Evolutionary conservation across 2,888 invertebrate species (phyloP), one percentile per base, ranked within the genome.

Genomic region (Idaea biselata): DNA sequence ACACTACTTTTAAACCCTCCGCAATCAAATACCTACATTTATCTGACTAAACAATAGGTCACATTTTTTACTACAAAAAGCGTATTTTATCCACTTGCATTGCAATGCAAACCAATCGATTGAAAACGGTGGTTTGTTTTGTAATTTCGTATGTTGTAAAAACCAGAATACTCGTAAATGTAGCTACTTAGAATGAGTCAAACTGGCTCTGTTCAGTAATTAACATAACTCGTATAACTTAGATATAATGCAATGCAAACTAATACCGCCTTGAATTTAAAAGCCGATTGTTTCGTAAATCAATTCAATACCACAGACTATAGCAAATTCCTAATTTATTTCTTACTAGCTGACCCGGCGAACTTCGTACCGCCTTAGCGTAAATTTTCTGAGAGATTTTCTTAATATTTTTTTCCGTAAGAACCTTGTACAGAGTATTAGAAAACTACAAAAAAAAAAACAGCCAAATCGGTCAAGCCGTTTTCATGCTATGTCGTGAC

Each of bases 61-160:
- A 8, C 7, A 44, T 44, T 44, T 44, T 44, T 44, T 7, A 44
- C 44, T 14, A 44, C 44, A 44, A 3, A 11, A 44, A 44, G 8
- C 44, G 44, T 44, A 44, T 44, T 44, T 44, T 7, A 8, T 8
- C 14, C 44, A 44, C 44, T 44, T 44, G 44, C 8, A 44, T n/a
- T n/a, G n/a, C n/a, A n/a, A n/a, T n/a, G n/a, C n/a, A n/a, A n/a
- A 44, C 44, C 14, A 44, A 44, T 44, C 11, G 44, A 44, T 44
- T 44, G 8, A 44, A 32, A 44, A 11, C 44, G 44, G 44, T 44
- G 44, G 6, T 8, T 14, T 44, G 44, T 44, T 44, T 44, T 44
- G 11, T 44, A 44, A 44, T 44, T 44, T 44, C 44, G 44, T 63
- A 64, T 63, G 55, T 58, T 58, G 59, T 44, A 44, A 44, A 44